Evolutionary conservation across 2,797 vertebrate genomes (phyloP).

Genomic region (Orestias chungarensis): DNA sequence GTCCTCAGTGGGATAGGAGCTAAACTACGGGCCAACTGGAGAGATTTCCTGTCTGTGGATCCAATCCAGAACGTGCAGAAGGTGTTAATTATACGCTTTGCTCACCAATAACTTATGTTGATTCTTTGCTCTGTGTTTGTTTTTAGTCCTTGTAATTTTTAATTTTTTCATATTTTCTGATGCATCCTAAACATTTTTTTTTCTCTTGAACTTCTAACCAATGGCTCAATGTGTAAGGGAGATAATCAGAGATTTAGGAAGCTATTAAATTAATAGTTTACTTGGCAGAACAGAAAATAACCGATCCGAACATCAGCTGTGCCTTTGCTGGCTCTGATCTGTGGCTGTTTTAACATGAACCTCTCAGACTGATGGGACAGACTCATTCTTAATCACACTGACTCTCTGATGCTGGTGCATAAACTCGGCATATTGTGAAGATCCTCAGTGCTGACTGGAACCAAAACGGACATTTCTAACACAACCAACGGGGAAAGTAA

Average conservation of each 20-base stretch:
- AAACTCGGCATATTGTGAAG: not conserved
- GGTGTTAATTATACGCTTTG: slow-evolving; percentile 23
- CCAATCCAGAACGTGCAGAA: slow-evolving; percentile 45
- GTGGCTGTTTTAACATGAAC: not conserved
- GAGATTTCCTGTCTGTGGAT: slow-evolving; percentile 42
- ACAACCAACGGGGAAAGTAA: not conserved
- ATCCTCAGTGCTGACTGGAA: not conserved
- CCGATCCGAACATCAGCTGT: not conserved
- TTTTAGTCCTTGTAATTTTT: not conserved
- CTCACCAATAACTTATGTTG: not conserved
- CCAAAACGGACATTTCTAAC: not conserved
- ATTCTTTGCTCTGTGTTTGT: not conserved
- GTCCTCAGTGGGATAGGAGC: slow-evolving; percentile 25
- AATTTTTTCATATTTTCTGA: not conserved
- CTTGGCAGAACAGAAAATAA: not conserved
- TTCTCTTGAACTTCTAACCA: not conserved
- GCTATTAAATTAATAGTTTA: not conserved
- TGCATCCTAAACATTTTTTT: not conserved
- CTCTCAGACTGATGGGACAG: not conserved
- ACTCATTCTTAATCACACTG: not conserved
- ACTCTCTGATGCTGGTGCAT: not conserved
- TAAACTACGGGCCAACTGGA: slow-evolving; percentile 41
- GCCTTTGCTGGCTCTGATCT: not conserved
- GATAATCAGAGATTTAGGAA: not conserved
- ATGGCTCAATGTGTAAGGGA: not conserved